A percentile compares a stretch with the other conserved stretches of the same genome.
phyloP scores from a whole-genome alignment of 2,113 vertebrate genomes.

The Microcebus murinus region DNA sequence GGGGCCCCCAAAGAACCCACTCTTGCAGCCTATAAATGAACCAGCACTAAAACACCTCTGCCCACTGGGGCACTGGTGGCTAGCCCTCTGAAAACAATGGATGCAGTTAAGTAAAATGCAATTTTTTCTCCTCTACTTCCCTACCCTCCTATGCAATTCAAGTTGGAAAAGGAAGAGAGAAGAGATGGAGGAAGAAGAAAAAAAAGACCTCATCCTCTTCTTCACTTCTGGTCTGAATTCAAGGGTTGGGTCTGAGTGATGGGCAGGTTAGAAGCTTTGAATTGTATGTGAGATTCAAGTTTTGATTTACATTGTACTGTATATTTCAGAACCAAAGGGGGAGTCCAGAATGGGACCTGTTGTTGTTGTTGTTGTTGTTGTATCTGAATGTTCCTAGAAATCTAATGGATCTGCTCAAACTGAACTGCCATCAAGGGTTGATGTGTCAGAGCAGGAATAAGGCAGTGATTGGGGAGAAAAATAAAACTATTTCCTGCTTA shows the following conservation, averaged over 20 bases:
- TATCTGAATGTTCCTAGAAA: neutral
- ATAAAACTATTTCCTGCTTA: neutral
- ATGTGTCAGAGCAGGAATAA: neutral
- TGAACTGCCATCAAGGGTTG: neutral
- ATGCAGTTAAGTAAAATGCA: neutral
- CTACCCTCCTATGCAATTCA: neutral
- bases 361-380: neutral
- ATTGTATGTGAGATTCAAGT: neutral
- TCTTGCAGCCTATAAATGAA: neutral
- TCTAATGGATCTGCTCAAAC: neutral
- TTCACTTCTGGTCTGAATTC: neutral
- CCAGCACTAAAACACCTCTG: neutral
- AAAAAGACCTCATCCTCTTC: neutral
- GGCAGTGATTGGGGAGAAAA: neutral
- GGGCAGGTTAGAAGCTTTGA: neutral
- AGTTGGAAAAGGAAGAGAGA: neutral
- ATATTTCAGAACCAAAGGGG: constrained; percentile 17
- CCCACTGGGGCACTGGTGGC: too few relatives aligned
- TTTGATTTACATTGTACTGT: neutral
- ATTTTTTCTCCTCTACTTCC: neutral
- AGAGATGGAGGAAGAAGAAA: neutral
- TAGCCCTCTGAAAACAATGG: neutral
- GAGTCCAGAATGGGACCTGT: neutral
- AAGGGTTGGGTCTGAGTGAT: neutral
- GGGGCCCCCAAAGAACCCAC: neutral